These are phyloP conservation scores for Falcunculus frontatus DNA, from an alignment of 2,113 vertebrate genomes.

Conservation along the genomic window DNA sequence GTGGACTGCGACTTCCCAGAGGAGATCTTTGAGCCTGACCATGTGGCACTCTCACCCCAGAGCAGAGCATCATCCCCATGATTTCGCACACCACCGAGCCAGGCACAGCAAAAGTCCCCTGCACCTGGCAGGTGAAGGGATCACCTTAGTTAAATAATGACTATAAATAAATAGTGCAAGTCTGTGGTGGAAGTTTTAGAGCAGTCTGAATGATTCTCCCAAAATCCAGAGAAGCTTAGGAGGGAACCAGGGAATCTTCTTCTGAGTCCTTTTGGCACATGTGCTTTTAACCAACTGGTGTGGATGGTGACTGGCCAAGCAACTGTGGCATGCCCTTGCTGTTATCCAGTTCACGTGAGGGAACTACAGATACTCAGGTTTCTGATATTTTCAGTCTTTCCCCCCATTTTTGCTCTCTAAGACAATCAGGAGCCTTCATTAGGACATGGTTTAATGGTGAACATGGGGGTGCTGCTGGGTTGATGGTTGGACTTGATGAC, in stretches of 20 bases:
- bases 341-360: neutral
- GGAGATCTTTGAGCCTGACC: neutral
- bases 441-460: neutral
- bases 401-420: neutral
- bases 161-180: too few species aligned
- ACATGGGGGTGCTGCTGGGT: neutral
- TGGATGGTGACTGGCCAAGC: neutral
- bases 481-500: too few species aligned
- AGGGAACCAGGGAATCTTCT: neutral
- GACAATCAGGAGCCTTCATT: neutral
- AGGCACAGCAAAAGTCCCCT: neutral
- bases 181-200: neutral
- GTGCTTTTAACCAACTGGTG: neutral
- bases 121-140: neutral
- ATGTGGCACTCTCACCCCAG: neutral
- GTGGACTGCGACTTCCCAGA: neutral
- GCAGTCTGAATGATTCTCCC: neutral
- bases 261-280: neutral
- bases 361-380: neutral
- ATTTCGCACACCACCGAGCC: fast-evolving
- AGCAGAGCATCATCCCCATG: neutral
- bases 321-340: neutral
- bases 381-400: neutral
- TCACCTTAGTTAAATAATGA: too few species aligned
- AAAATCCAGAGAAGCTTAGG: neutral